Conservation (phyloP, 2,797 vertebrate genomes). For the Tadarida brasiliensis region DNA sequence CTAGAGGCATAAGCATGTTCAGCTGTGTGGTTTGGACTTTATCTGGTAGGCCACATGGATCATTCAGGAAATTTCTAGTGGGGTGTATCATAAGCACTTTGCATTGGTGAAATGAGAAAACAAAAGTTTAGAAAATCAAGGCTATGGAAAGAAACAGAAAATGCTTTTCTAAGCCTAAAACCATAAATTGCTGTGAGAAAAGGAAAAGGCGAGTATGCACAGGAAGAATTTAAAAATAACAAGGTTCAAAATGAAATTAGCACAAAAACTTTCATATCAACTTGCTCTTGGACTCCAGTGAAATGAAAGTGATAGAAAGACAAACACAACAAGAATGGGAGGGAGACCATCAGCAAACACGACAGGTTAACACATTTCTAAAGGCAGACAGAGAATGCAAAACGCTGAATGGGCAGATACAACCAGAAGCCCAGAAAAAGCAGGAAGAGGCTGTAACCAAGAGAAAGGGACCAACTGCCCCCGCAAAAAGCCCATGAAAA, state of each 20-base stretch:
- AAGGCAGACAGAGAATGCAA: background rate
- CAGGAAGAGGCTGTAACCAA: background rate
- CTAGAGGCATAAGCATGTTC: background rate
- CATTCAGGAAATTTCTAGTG: background rate
- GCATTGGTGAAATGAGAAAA: background rate
- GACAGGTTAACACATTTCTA: background rate
- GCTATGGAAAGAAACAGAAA: background rate
- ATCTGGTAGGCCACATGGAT: background rate
- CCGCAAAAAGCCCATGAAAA: background rate
- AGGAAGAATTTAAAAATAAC: background rate
- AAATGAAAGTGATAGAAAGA: slow-evolving; percentile 17
- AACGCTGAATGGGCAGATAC: background rate
- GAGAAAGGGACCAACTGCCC: background rate
- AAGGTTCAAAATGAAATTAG: background rate
- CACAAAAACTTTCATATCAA: background rate
- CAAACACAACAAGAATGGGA: background rate
- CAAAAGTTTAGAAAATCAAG: background rate
- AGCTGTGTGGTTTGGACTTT: background rate
- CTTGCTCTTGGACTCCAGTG: background rate
- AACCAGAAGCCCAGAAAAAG: background rate
- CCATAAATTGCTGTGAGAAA: background rate
- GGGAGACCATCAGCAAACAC: background rate
- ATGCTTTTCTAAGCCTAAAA: background rate
- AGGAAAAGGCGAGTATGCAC: background rate
- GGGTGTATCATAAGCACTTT: background rate